Evolutionary conservation across 2,888 invertebrate genomes (phyloP), one percentile per base, ranked within the genome.

Genomic region (Brachyptera risi): DNA sequence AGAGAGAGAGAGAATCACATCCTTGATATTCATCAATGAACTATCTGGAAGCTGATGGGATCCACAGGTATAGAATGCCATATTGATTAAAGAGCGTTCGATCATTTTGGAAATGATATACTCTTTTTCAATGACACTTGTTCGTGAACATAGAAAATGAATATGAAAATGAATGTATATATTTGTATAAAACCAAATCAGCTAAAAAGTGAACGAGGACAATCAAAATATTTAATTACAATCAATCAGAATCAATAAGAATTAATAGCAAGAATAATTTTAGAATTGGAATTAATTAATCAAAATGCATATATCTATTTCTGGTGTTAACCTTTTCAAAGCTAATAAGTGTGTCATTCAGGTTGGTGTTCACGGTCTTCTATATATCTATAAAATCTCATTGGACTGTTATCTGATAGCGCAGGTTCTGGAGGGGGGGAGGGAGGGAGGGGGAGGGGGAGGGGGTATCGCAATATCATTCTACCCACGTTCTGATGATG

Each of bases 401-500:
- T 58, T 44, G 40, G 49, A 27, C 24, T 15, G 49, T 35, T 24
- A 57, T 47, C 61, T 61, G 61, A 61, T 61, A 40, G 58, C 51
- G 61, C 58, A 54, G 50, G 40, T n/a, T 57, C 57, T 15, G 57
- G 42, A 47, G 38, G 42, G 62, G 57, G 64, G 62, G 56, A 57
- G 49, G 59, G 58, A 54, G 60, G 24, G 42, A 42, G 37, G 64
- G 50, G 57, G 23, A 51, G 49, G 56, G 38, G 38, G 58, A 70
- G 68, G 66, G 71, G 73, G 75, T 78, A 78, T 77, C 79, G 79
- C 80, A 79, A 80, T 80, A 80, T 80, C 80, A 80, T 80, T 80
- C 80, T 79, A 79, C 80, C 80, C 80, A 80, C 80, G 80, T 80
- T 78, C 79, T 80, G 80, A 80, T 80, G 80, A 80, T 80, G 80